These are phyloP conservation scores for Perca flavescens DNA, from an alignment of 2,113 vertebrate genomes.

Conservation along the genomic window DNA sequence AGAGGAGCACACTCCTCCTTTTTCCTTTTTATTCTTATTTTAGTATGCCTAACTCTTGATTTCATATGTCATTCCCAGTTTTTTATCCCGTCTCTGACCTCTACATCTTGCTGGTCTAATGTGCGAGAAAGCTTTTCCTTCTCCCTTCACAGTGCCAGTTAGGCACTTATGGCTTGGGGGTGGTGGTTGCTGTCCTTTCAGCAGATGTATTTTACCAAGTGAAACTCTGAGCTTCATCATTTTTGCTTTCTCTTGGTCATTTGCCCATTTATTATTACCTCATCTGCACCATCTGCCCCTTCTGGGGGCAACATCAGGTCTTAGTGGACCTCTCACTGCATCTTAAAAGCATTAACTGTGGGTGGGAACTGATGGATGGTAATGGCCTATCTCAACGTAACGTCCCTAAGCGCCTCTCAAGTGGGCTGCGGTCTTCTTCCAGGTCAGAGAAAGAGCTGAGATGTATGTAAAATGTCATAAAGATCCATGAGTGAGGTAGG, in stretches of 20 bases:
- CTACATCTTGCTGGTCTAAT: slow-evolving; percentile 62
- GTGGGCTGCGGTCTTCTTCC: slow-evolving; percentile 64
- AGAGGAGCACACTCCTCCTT: slow-evolving; percentile 59
- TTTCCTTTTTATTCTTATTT: slow-evolving; percentile 70
- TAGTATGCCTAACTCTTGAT: slow-evolving; percentile 68
- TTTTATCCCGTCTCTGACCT: slow-evolving; percentile 63
- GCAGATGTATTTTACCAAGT: slow-evolving; percentile 76
- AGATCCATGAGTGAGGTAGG: slow-evolving; percentile 46
- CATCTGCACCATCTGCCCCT: slow-evolving; percentile 79
- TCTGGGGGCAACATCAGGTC: slow-evolving; percentile 69
- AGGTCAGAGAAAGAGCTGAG: slow-evolving; percentile 66
- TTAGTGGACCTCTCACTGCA: slow-evolving; percentile 76
- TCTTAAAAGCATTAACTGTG: slow-evolving; percentile 82
- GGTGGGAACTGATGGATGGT: slow-evolving; percentile 82
- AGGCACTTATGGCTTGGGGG: slow-evolving; percentile 58
- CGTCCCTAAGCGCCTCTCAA: slow-evolving; percentile 75
- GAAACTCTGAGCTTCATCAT: slow-evolving; percentile 74
- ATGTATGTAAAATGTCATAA: slow-evolving; percentile 67
- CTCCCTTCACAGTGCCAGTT: slow-evolving; percentile 48
- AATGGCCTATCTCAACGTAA: slow-evolving; percentile 72
- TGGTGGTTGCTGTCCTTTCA: slow-evolving; percentile 65
- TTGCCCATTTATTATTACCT: slow-evolving; percentile 82
- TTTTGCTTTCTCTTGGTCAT: slow-evolving; percentile 73
- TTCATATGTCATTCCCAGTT: slow-evolving; percentile 58
- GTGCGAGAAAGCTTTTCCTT: slow-evolving; percentile 65